Evolutionary conservation across 2,888 invertebrate species (phyloP), one percentile per base, ranked within the genome.

Genomic region (Patella depressa): DNA sequence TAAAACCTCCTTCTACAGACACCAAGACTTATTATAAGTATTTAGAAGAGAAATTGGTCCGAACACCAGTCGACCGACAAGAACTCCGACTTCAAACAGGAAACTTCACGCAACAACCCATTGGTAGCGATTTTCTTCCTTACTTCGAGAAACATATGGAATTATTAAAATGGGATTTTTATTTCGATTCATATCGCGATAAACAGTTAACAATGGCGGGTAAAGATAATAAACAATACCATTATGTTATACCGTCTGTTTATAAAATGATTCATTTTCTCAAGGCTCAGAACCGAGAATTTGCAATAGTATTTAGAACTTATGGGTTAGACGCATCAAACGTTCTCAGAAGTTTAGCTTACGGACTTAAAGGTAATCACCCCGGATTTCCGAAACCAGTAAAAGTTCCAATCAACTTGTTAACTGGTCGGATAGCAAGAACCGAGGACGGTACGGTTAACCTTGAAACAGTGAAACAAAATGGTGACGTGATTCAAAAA

Each of bases 201-300:
- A 79, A 83, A 45, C 78, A 79, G 29, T 79, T 90, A 65, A 88
- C 87, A 15, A 89, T 88, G 87, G 73, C 76, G 0, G 88, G 88
- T 3, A 76, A 81, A 29, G 88, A 89, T 72, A 88, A 88, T 24
- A 85, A 83, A 55, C 86, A 83, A 7, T 91, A 91, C 79, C 91
- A 91, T 82, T 91, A 91, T 79, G 86, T 91, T 53, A 83, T 91
- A 4, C 91, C 91, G 1, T 88, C 90, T 3, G 86, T 91, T 53
- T 89, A 90, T 77, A 85, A 87, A 71, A 84, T 90, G 5, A 84
- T 91, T 54, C 82, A 87, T 65, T 76, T 86, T 72, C 85, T 91
- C 1, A 79, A 82, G 34, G 81, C 86, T 74, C 78, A 82, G 0
- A 80, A 83, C 29, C 80, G 91, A 53, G 88, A 90, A 71, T 91